Evolutionary conservation across 2,888 invertebrate species (phyloP).

Genomic region (Lampropteryx suffumata): DNA sequence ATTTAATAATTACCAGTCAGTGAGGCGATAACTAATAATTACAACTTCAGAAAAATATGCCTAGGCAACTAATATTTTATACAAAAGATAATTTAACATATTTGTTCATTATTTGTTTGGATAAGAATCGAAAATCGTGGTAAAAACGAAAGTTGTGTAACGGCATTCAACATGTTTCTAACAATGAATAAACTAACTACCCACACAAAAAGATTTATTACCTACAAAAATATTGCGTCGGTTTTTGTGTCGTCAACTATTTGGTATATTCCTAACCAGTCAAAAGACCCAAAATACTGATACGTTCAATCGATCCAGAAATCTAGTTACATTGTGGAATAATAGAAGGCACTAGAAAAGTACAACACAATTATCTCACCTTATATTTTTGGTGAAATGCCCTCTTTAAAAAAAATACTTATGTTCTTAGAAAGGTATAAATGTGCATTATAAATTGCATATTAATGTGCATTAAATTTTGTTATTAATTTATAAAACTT

Average conservation of each 20-base stretch:
- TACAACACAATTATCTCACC: too few relatives aligned
- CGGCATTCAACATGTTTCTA: conserved; percentile 39
- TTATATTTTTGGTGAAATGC: too few relatives aligned
- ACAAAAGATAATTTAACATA: too few relatives aligned
- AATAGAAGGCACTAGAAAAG: too few relatives aligned
- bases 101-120: conserved; percentile 1
- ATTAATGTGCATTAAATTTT: too few relatives aligned
- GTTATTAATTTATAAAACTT: too few relatives aligned
- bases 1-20: conserved; percentile 45
- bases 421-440: too few relatives aligned
- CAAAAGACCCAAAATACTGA: too few relatives aligned
- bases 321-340: too few relatives aligned
- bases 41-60: conserved; percentile 3
- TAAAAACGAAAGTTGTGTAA: conserved; percentile 13
- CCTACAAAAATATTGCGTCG: conserved; percentile 65
- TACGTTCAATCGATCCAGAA: too few relatives aligned
- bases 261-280: not conserved
- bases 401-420: too few relatives aligned
- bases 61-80: not conserved
- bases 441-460: too few relatives aligned
- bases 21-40: conserved; percentile 30
- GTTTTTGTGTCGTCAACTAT: conserved; percentile 8
- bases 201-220: conserved; percentile 75
- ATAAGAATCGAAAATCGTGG: not conserved
- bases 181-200: conserved; percentile 61